A percentile compares a stretch with the other conserved stretches of the same genome.
Conservation (phyloP, 2,113 vertebrate species). For the Chauna torquata region DNA sequence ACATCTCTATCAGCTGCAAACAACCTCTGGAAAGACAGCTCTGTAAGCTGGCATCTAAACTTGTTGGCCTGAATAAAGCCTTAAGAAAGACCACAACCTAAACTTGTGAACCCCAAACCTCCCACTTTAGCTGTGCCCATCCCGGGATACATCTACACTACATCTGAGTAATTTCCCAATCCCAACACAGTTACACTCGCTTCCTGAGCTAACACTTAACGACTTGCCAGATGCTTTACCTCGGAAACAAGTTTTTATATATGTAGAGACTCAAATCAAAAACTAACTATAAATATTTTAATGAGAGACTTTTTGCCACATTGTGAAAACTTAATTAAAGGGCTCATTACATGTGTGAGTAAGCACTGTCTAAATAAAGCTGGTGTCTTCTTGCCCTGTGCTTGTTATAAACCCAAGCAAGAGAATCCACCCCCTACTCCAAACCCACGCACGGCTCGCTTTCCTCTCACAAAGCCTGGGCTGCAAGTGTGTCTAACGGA, state of each 20-base stretch:
- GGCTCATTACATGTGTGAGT: neutral
- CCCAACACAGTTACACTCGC: neutral
- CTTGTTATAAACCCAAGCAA: neutral
- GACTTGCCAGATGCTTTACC: conserved; percentile 35
- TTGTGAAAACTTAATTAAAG: conserved; percentile 30
- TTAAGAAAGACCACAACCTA: neutral
- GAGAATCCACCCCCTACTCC: neutral
- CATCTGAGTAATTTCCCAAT: neutral
- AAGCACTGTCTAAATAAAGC: neutral
- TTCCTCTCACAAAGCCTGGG: neutral
- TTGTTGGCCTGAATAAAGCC: neutral
- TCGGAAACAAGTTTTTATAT: conserved; percentile 19
- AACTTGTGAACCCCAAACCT: neutral
- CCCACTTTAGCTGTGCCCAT: neutral
- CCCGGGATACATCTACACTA: neutral
- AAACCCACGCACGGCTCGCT: neutral
- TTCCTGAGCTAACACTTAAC: conserved; percentile 5
- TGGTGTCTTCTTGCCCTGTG: neutral
- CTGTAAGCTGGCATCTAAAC: neutral
- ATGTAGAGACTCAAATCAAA: conserved; percentile 24
- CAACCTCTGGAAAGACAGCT: neutral
- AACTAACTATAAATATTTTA: conserved; percentile 47
- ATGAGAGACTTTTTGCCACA: neutral
- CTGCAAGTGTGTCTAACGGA: neutral
- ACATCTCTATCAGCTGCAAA: neutral